A percentile compares a stretch with the other conserved stretches of the same genome.
Evolutionary conservation across 1,140 invertebrate species (phyloP).

Genomic region (Teleogryllus occipitalis): DNA sequence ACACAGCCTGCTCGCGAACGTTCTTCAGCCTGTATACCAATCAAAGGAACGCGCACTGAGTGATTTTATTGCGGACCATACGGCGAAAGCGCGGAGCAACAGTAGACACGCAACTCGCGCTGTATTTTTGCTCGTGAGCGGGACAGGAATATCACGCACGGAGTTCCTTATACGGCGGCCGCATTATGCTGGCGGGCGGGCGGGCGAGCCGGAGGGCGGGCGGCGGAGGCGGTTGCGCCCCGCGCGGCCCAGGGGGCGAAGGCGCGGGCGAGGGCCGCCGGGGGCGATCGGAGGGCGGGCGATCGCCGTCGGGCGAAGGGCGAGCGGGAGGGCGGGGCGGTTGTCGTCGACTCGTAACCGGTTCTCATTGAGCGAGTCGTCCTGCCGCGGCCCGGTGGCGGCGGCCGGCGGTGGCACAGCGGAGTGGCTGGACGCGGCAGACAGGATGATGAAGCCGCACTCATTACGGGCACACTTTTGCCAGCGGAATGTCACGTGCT

Average conservation of each 20-base stretch:
- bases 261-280: too few species aligned
- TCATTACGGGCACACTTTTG: constrained; percentile 3
- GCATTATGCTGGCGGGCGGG: neutral
- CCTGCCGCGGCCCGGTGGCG: too few species aligned
- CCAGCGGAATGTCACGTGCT: neutral
- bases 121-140: neutral
- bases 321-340: neutral
- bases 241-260: too few species aligned
- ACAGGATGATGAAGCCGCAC: neutral
- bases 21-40: neutral
- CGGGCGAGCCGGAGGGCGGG: neutral
- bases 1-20: neutral
- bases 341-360: neutral
- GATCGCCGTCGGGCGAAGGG: neutral
- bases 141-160: constrained; percentile 3
- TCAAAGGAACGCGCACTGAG: neutral
- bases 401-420: too few species aligned
- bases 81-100: neutral
- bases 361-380: neutral
- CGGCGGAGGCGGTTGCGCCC: neutral
- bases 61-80: neutral
- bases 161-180: neutral
- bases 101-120: neutral
- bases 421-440: neutral
- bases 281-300: neutral